Evolutionary conservation across 2,888 invertebrate species (phyloP), one percentile per base, ranked within the genome.

Genomic region (Idaea aversata): DNA sequence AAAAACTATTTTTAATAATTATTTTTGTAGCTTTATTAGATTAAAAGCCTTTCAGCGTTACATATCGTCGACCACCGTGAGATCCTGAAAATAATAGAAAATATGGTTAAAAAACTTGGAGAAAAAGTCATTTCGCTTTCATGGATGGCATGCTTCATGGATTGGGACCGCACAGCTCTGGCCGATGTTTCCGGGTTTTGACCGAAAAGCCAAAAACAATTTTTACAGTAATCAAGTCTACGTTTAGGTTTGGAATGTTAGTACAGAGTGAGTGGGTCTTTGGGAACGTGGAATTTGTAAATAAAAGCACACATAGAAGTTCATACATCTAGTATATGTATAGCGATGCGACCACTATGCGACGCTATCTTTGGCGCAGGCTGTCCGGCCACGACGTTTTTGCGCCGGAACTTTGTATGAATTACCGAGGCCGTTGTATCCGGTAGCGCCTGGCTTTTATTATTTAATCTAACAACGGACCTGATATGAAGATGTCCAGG

Each of bases 361-460:
- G 73, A 77, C 73, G 81, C 78, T 87, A 85, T 88, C 86, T 81
- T 76, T 75, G 75, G 78, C 75, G 74, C 78, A 76, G 71, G 75
- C 79, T 77, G 86, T 86, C 87, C 85, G 83, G 80, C 77, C 68
- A 75, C 79, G 82, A 81, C 84, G 88, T 89, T 90, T 90, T 90
- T 88, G 81, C 86, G 81, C 87, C 90, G 90, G 90, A 90, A 88
- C 79, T 76, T 77, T 78, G 82, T 88, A 90, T 90, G 90, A 90
- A 88, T 90, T 90, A 90, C 86, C 77, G 85, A 79, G 82, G 78
- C 79, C 82, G 79, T 65, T 71, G 78, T 75, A 74, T 87, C 89
- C 89, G 87, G 85, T 75, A 70, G 75, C 77, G 76, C 72, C 74
- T 77, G 77, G 75, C 77, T 80, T 81, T 80, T 82, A 82, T 81